These are phyloP conservation scores for Mesoclemmys tuberculata DNA, from an alignment of 2,113 vertebrate genomes.

Conservation along the genomic window DNA sequence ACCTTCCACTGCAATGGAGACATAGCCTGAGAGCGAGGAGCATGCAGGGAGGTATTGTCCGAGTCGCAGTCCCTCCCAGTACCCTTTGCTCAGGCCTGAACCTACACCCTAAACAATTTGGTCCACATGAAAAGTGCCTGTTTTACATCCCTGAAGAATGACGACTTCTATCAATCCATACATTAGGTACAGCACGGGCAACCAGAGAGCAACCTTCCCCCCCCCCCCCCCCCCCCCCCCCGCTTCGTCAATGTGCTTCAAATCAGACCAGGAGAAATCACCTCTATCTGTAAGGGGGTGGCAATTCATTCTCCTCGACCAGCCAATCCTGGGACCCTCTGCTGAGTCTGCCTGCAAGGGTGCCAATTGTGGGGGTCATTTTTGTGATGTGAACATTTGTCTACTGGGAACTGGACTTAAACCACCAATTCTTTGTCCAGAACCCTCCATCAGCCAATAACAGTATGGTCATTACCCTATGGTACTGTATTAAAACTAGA, in stretches of 20 bases:
- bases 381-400: fast-evolving
- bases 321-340: background rate
- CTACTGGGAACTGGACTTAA: fast-evolving
- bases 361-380: background rate
- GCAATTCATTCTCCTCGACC: background rate
- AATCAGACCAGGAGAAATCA: background rate
- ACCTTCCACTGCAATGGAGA: background rate
- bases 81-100: background rate
- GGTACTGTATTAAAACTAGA: background rate
- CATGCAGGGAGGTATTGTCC: background rate
- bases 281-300: fast-evolving
- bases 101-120: background rate
- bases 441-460: background rate
- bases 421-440: background rate
- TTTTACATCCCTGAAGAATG: background rate
- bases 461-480: background rate
- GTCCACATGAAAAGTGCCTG: background rate
- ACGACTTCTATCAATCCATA: background rate
- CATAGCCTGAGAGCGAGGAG: background rate
- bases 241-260: background rate
- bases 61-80: background rate
- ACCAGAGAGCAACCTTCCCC: background rate
- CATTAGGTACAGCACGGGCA: background rate
- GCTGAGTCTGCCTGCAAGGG: fast-evolving
- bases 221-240: background rate